These are phyloP conservation scores for Gymnorhina tibicen DNA, from an alignment of 2,113 vertebrate genomes.

Conservation along the genomic window DNA sequence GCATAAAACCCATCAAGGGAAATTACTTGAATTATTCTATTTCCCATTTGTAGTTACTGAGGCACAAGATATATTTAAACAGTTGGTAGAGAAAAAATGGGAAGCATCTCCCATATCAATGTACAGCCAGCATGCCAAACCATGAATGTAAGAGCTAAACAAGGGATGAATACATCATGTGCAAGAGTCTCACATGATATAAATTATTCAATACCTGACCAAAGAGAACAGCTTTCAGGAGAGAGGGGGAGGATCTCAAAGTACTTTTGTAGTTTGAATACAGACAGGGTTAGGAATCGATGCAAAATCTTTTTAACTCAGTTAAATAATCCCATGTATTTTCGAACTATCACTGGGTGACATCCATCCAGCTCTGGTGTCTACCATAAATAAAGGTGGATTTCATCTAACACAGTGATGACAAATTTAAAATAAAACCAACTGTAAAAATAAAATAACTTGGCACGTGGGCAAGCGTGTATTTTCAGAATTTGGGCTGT, in stretches of 20 bases:
- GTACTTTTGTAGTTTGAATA: constrained; percentile 45
- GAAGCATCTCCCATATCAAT: constrained; percentile 60
- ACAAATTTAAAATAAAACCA: not conserved
- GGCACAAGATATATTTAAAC: constrained; percentile 67
- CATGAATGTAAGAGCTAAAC: constrained; percentile 64
- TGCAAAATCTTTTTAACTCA: not conserved
- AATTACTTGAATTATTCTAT: constrained; percentile 50
- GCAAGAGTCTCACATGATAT: constrained; percentile 58
- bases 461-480: not conserved
- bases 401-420: not conserved
- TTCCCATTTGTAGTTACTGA: constrained; percentile 55
- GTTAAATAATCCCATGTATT: not conserved
- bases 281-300: not conserved
- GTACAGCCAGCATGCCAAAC: constrained; percentile 58
- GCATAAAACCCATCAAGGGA: constrained; percentile 15
- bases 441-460: not conserved
- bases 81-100: constrained; percentile 66
- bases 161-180: constrained; percentile 59
- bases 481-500: not conserved
- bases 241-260: constrained; percentile 41
- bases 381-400: not conserved
- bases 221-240: constrained; percentile 55
- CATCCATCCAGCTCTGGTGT: not conserved
- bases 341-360: not conserved
- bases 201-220: constrained; percentile 61